Conservation (phyloP, 2,113 vertebrate species). For the Crotophaga sulcirostris region DNA sequence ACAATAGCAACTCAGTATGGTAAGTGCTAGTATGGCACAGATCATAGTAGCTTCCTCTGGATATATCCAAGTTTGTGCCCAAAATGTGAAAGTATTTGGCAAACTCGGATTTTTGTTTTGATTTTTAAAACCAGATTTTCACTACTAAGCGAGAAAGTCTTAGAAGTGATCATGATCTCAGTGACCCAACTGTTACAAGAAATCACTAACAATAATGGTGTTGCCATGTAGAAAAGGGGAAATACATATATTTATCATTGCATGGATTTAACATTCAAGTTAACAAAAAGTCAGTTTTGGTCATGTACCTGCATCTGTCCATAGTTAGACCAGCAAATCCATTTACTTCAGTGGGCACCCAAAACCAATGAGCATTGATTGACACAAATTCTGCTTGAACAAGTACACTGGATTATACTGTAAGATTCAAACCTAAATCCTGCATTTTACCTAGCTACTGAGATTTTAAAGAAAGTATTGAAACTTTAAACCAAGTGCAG, state of each 20-base stretch:
- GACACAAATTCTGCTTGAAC: background rate
- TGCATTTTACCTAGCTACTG: background rate
- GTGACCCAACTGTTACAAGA: background rate
- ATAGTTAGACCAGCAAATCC: background rate
- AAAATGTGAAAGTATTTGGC: background rate
- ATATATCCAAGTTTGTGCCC: background rate
- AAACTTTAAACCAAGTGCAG: background rate
- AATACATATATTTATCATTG: background rate
- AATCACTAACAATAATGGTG: background rate
- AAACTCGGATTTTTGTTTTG: background rate
- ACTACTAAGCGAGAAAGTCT: background rate
- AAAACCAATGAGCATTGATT: background rate
- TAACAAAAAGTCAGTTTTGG: background rate
- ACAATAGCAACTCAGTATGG: background rate
- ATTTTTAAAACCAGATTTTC: background rate
- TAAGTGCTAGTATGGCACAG: background rate
- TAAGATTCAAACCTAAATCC: background rate
- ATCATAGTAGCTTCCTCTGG: background rate
- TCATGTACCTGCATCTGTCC: background rate
- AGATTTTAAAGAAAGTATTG: background rate
- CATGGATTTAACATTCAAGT: background rate
- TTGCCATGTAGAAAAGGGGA: rapidly evolving
- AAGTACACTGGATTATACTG: background rate
- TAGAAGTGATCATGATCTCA: background rate
- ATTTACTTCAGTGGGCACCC: background rate